phyloP scores from a whole-genome alignment of 64 coral and sea anemone genomes.

The Pocillopora verrucosa region DNA sequence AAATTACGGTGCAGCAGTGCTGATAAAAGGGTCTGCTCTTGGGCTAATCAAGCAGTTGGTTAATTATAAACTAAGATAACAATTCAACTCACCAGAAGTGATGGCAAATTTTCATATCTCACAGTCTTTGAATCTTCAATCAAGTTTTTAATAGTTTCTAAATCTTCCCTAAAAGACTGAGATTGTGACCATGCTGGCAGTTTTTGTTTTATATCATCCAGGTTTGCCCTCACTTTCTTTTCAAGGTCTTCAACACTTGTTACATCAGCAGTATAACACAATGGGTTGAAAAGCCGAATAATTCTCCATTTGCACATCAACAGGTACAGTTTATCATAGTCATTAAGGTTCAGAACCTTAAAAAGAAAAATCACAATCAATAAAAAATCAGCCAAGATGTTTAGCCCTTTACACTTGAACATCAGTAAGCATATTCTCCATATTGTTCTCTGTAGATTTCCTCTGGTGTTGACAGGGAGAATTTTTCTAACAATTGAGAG shows the following conservation, averaged over 20 bases:
- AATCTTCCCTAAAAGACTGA: background rate
- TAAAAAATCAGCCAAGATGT: background rate
- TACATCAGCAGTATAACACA: conserved; percentile 12
- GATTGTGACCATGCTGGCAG: background rate
- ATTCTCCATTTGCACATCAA: conserved; percentile 39
- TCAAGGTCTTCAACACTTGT: conserved; percentile 27
- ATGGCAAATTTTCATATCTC: conserved; percentile 20
- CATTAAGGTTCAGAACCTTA: background rate
- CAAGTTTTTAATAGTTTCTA: conserved; percentile 2
- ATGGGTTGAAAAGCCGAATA: background rate
- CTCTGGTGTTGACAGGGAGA: too few relatives aligned
- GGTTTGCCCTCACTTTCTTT: background rate
- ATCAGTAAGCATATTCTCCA: too few relatives aligned
- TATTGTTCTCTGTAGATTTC: too few relatives aligned
- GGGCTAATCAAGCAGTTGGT: background rate
- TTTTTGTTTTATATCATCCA: background rate
- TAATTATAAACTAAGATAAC: background rate
- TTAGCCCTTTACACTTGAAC: too few relatives aligned
- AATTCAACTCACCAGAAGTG: conserved; percentile 16
- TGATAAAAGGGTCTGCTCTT: background rate
- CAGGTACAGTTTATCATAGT: conserved; percentile 31
- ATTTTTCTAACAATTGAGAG: too few relatives aligned
- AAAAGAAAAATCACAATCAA: background rate
- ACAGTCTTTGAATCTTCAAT: conserved; percentile 36
- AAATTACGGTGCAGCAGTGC: background rate